phyloP scores from a whole-genome alignment of 1,140 invertebrate species.

The Coptotermes formosanus region DNA sequence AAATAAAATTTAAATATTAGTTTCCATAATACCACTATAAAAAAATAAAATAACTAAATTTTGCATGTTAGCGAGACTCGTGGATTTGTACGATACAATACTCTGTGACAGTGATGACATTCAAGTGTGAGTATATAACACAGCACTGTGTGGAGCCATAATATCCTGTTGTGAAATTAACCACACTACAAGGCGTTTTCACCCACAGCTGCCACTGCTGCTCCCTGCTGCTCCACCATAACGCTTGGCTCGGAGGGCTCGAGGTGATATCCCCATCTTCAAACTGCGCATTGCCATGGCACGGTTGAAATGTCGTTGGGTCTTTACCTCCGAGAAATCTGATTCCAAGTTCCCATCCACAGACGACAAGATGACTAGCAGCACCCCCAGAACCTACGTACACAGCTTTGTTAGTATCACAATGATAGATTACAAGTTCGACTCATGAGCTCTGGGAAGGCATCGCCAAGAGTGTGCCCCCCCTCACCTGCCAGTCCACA shows the following conservation, averaged over 20 bases:
- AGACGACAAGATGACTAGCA: conserved; percentile 76
- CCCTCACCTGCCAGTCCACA: no score
- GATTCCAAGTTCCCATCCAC: conserved; percentile 61
- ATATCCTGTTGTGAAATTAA: not conserved
- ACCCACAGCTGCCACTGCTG: not conserved
- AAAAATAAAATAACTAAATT: not conserved
- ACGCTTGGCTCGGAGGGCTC: conserved; percentile 41
- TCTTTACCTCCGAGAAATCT: conserved; percentile 56
- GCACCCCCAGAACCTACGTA: conserved; percentile 62
- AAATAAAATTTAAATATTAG: not conserved
- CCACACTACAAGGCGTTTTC: not conserved
- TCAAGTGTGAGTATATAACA: not conserved
- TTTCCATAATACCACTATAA: not conserved
- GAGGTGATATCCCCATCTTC: conserved; percentile 51
- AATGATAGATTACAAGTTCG: no score
- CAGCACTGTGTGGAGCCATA: not conserved
- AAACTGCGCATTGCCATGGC: conserved; percentile 83
- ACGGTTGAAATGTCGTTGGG: conserved; percentile 74
- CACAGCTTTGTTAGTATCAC: not conserved
- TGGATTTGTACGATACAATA: not conserved
- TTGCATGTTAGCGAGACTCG: not conserved
- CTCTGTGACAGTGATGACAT: not conserved
- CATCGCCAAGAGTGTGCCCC: no score
- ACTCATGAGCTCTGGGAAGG: no score
- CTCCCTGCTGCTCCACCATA: conserved; percentile 4